Conservation (phyloP, 2,797 vertebrate genomes). For the Cyprinella venusta region DNA sequence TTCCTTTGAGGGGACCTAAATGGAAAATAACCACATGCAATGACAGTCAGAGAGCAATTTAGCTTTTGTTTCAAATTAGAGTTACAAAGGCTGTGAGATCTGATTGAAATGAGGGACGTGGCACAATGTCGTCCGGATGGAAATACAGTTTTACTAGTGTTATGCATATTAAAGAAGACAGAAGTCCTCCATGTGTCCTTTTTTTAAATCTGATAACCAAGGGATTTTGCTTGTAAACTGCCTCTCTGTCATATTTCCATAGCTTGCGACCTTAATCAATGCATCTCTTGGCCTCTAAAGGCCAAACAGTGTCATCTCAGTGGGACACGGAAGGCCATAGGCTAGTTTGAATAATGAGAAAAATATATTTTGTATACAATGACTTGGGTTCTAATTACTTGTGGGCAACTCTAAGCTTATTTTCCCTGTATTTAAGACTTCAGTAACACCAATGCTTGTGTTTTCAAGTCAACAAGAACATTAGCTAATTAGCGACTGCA, state of each 20-base stretch:
- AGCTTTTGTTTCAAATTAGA: constrained; percentile 35
- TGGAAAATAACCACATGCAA: constrained; percentile 47
- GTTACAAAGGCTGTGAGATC: constrained; percentile 3
- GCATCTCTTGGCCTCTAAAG: constrained; percentile 16
- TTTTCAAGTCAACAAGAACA: constrained; percentile 18
- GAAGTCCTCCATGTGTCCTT: constrained; percentile 24
- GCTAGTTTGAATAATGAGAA: constrained; percentile 26
- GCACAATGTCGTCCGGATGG: constrained; percentile 5
- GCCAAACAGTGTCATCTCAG: constrained; percentile 1
- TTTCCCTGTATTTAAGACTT: background rate
- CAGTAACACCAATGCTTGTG: constrained; percentile 9
- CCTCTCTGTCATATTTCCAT: constrained; percentile 6
- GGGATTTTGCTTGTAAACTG: background rate
- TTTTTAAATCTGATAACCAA: constrained; percentile 30
- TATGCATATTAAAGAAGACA: constrained; percentile 28
- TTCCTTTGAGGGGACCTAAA: constrained; percentile 33
- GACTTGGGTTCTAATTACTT: constrained; percentile 24
- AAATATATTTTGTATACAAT: background rate
- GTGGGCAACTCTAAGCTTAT: background rate
- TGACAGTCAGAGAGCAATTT: constrained; percentile 39
- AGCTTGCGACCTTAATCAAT: constrained; percentile 7
- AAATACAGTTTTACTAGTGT: background rate
- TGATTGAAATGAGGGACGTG: constrained; percentile 12
- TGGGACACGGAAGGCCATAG: constrained; percentile 32
- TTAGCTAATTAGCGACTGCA: constrained; percentile 17